Conservation (phyloP, 2,888 invertebrate genomes). For the Heliconius ethilla region DNA sequence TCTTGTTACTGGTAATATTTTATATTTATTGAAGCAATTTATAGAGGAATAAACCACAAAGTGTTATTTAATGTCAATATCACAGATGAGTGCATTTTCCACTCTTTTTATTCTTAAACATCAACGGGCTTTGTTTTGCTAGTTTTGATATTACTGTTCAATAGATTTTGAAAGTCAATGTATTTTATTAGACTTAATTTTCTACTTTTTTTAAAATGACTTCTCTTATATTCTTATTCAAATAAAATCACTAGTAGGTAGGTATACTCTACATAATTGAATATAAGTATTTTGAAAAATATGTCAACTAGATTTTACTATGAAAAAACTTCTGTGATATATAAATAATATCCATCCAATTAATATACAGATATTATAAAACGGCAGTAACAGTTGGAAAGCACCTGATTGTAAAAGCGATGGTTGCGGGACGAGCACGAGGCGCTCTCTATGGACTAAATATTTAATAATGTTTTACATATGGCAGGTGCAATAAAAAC, state of each 20-base stretch:
- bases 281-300: background rate
- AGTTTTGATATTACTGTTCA: background rate
- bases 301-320: background rate
- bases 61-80: background rate
- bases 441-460: background rate
- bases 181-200: no score
- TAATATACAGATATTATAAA: no score
- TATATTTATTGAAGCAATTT: background rate
- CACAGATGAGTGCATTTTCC: background rate
- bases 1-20: slow-evolving; percentile 18
- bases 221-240: no score
- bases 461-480: slow-evolving; percentile 1
- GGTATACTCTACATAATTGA: no score
- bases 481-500: background rate
- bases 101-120: background rate
- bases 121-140: background rate
- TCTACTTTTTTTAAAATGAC: no score
- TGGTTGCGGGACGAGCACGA: background rate
- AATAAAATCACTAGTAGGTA: background rate
- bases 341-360: no score
- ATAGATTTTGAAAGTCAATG: background rate
- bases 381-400: background rate
- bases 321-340: background rate
- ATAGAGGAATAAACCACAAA: background rate
- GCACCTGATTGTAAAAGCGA: background rate